Conservation (phyloP, 1,140 invertebrate genomes). For the Drosophila prosaltans region DNA sequence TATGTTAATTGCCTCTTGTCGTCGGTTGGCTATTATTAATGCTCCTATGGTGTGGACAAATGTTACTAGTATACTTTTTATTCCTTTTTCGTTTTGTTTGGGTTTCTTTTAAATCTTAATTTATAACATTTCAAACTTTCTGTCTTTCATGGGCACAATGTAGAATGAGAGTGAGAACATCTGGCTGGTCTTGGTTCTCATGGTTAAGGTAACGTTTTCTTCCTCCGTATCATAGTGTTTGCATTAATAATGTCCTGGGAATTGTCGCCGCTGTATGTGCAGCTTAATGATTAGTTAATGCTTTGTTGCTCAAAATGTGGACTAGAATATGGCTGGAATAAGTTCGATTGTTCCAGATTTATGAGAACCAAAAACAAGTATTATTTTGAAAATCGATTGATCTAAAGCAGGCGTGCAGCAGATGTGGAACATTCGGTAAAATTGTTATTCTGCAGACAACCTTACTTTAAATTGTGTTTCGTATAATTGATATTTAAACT, state of each 20-base stretch:
- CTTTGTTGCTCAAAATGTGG: background rate
- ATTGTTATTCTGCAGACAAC: no score
- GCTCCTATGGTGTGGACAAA: background rate
- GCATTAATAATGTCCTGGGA: slow-evolving; percentile 34
- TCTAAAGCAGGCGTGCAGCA: no score
- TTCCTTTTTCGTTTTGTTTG: background rate
- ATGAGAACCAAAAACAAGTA: no score
- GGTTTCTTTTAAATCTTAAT: slow-evolving; percentile 29
- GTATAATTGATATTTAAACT: no score
- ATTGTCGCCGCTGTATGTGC: background rate
- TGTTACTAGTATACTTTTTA: slow-evolving; percentile 34
- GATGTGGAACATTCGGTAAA: no score
- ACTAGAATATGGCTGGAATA: no score
- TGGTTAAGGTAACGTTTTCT: background rate
- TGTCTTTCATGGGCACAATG: background rate
- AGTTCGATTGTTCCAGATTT: no score
- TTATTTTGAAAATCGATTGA: no score
- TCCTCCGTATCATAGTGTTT: background rate
- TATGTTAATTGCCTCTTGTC: slow-evolving; percentile 44
- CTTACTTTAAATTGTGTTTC: no score
- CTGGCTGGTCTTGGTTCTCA: slow-evolving; percentile 30
- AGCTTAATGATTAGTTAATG: slow-evolving; percentile 10
- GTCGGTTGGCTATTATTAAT: slow-evolving; percentile 24
- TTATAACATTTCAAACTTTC: slow-evolving; percentile 24
- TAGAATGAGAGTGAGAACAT: slow-evolving; percentile 15